Base-by-base conservation (phyloP, 2,797 vertebrate genomes). In the Sus cebifrons region DNA sequence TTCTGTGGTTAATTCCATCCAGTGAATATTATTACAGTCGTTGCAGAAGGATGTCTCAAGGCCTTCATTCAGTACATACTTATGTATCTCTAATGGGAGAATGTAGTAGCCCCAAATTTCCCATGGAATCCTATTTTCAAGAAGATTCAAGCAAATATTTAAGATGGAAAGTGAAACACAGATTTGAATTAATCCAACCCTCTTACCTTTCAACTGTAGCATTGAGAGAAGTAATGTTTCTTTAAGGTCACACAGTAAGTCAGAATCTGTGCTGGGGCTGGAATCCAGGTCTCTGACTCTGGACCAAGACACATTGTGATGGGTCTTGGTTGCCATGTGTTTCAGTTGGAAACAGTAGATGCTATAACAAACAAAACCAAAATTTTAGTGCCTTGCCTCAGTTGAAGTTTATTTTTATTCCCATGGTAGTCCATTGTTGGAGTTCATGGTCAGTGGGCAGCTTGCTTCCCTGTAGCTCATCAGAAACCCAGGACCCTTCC, bases 361-460 rank as follows among this genome's bases (percentile, higher is more conserved):
- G 44, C 54, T 90, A 3, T 86, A 65, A 77, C 68, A 91, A 89
- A 52, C 44, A 40, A 94, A 25, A 12, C n/a, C 78, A 17, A 84
- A 81, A 54, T 86, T 89, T 94, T 21, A 82, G n/a, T 49, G 40
- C 6, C n/a, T 85, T 82, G 64, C 7, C 56, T 92, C 27, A 23
- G 67, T 12, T 36, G 84, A 97, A 82, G 49, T 93, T 91, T 58
- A 23, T 36, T 82, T 94, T 85, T 15, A 77, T 91, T 88, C 58
- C 77, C 67, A 56, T n/a, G 15, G 25, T 44, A 88, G 29, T 89
- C 36, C 16, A 64, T 20, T 71, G n/a, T 73, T 27, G 32, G 68
- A 86, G 54, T 92, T 82, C 27, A 6, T 54, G 23, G 49, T 84
- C 62, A 75, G 10, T 18, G 68, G 29, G 54, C 58, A 79, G 40